Conservation (phyloP, 2,888 invertebrate species). For the Himalopsyche kuldschensis region DNA sequence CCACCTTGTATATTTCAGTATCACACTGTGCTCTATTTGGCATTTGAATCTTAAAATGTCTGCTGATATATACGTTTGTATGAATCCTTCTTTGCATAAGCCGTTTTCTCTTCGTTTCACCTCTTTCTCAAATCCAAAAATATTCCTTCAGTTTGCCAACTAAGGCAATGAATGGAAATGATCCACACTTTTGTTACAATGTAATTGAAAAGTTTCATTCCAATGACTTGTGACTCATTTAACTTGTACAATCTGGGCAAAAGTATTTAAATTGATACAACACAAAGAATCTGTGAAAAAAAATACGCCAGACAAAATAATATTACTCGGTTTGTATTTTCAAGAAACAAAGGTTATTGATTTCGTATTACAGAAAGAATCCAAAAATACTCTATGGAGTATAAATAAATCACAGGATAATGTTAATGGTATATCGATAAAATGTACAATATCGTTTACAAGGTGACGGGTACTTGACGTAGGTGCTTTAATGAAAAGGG, state of each 20-base stretch:
- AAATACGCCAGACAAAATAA: too few species aligned
- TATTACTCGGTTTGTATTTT: background rate
- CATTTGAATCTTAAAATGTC: background rate
- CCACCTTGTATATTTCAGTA: background rate
- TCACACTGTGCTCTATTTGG: background rate
- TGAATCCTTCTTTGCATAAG: background rate
- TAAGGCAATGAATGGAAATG: background rate
- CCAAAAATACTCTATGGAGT: background rate
- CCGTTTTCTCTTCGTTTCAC: background rate
- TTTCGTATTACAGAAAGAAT: background rate
- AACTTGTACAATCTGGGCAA: background rate
- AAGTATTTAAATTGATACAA: background rate
- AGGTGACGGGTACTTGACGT: background rate
- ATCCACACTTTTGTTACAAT: background rate
- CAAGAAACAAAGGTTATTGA: background rate
- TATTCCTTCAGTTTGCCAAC: background rate
- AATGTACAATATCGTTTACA: background rate
- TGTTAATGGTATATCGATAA: background rate
- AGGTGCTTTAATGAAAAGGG: background rate
- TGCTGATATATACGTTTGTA: background rate
- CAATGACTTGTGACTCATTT: conserved; percentile 22
- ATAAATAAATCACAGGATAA: background rate
- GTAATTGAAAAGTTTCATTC: conserved; percentile 22
- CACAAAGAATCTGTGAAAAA: background rate
- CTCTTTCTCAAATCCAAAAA: background rate